These are phyloP conservation scores for Osmerus eperlanus DNA, from an alignment of 2,113 vertebrate genomes.

Conservation along the genomic window DNA sequence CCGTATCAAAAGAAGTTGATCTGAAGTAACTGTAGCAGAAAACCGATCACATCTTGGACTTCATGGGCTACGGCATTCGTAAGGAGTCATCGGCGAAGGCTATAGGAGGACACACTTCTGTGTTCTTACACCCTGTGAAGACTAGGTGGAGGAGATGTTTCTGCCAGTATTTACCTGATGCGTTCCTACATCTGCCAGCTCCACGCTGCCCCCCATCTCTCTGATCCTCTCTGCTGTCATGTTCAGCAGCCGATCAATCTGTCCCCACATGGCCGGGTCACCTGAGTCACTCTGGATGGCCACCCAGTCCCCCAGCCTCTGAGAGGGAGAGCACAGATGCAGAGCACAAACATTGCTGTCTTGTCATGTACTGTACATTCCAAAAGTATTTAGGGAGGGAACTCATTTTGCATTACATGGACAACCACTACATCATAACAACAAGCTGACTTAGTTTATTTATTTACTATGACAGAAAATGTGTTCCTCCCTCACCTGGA, in stretches of 20 bases:
- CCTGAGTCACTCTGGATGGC: conserved; percentile 72
- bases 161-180: conserved; percentile 61
- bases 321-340: neutral
- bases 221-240: conserved; percentile 58
- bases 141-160: too few species aligned
- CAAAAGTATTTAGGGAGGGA: neutral
- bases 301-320: conserved; percentile 78
- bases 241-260: conserved; percentile 61
- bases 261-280: conserved; percentile 55
- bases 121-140: too few species aligned
- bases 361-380: neutral
- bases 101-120: too few species aligned
- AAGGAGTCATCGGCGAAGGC: too few species aligned
- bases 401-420: neutral
- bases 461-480: neutral
- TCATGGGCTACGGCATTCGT: too few species aligned
- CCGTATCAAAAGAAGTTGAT: too few species aligned
- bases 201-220: conserved; percentile 66
- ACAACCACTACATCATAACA: neutral
- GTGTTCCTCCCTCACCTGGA: conserved; percentile 16
- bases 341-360: neutral
- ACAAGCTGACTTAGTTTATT: neutral
- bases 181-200: conserved; percentile 45
- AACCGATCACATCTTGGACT: too few species aligned
- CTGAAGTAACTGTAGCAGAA: too few species aligned